Evolutionary conservation across 2,888 invertebrate species (phyloP).

Genomic region (Andricus quercusramuli): DNA sequence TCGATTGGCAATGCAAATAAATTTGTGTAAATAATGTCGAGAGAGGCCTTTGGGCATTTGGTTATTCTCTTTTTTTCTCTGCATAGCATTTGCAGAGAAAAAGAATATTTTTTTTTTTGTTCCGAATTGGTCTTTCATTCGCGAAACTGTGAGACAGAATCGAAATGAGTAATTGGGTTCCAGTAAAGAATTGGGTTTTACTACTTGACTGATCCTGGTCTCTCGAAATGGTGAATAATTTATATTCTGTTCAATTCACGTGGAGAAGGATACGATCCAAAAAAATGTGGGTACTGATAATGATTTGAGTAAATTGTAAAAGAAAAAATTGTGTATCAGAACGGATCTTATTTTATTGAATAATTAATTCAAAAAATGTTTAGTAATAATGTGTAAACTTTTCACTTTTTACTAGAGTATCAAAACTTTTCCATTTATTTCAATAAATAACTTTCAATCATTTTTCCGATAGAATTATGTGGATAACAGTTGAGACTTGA

Average conservation of each 20-base stretch:
- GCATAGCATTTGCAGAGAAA: neutral
- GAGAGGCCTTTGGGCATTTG: slow-evolving; percentile 35
- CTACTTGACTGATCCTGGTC: slow-evolving; percentile 27
- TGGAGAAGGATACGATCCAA: neutral
- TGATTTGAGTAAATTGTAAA: neutral
- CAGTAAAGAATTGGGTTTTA: slow-evolving; percentile 18
- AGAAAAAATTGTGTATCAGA: too few relatives aligned
- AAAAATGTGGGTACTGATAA: neutral
- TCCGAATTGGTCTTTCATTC: slow-evolving; percentile 16
- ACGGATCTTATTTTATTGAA: too few relatives aligned
- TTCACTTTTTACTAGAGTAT: too few relatives aligned
- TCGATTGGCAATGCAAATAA: slow-evolving; percentile 47
- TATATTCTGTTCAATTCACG: slow-evolving; percentile 17
- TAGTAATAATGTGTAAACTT: too few relatives aligned
- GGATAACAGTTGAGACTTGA: too few relatives aligned
- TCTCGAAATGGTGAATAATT: neutral
- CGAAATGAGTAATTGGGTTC: slow-evolving; percentile 21
- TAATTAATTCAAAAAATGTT: too few relatives aligned
- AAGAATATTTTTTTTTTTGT: neutral
- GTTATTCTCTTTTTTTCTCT: slow-evolving; percentile 16
- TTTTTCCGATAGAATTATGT: too few relatives aligned
- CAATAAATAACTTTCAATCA: too few relatives aligned
- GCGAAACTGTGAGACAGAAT: slow-evolving; percentile 1
- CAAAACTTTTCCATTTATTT: too few relatives aligned
- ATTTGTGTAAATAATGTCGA: slow-evolving; percentile 47